Conservation (phyloP, 2,888 invertebrate genomes). For the Lithophane leautieri region DNA sequence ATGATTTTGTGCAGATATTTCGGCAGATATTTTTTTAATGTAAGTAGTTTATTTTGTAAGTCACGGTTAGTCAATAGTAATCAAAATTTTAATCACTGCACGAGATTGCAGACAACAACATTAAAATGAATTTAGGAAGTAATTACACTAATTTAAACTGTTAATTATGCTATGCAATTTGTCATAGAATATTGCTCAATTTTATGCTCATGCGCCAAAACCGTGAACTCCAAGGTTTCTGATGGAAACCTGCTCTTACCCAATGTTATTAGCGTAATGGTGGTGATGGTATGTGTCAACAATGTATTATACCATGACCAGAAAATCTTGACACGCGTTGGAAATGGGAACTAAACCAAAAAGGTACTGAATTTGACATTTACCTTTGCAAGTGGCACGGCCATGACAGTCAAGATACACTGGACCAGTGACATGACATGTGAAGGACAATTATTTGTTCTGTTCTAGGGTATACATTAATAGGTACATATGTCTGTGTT, state of each 20-base stretch:
- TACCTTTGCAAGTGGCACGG: not conserved
- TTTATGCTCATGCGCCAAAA: constrained; percentile 30
- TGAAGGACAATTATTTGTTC: constrained; percentile 8
- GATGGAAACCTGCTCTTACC: constrained; percentile 50
- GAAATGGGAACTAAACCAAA: not conserved
- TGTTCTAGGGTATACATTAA: not conserved
- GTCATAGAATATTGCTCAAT: constrained; percentile 47
- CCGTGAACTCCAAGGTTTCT: constrained; percentile 45
- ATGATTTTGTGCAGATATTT: not conserved
- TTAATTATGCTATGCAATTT: constrained; percentile 39
- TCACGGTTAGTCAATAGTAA: not conserved
- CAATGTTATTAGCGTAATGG: constrained; percentile 57
- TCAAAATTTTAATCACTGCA: not conserved
- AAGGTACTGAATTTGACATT: constrained; percentile 4
- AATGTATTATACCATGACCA: constrained; percentile 17
- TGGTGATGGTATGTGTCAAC: constrained; percentile 57
- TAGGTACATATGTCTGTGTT: constrained; percentile 5
- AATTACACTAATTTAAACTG: constrained; percentile 32
- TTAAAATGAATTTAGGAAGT: constrained; percentile 16
- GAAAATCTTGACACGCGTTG: constrained; percentile 14
- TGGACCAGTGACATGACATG: not conserved
- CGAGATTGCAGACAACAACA: constrained; percentile 9
- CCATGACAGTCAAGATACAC: not conserved
- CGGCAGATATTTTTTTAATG: too few relatives aligned
- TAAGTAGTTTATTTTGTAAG: not conserved